phyloP scores from a whole-genome alignment of 2,797 vertebrate genomes.

The Amazona ochrocephala region DNA sequence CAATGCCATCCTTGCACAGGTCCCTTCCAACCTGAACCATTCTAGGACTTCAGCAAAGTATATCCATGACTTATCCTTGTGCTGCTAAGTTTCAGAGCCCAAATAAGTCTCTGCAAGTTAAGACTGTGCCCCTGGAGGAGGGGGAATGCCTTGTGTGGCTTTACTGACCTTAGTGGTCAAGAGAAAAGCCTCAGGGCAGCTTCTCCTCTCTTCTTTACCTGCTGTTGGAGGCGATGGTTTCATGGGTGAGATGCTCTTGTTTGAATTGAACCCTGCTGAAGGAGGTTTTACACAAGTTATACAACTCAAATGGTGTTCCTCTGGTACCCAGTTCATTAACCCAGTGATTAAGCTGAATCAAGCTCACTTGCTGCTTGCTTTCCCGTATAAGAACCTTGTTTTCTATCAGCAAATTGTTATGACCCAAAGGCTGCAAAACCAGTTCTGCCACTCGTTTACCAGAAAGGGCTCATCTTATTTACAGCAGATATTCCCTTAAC shows the following conservation, averaged over 20 bases:
- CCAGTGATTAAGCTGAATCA: background rate
- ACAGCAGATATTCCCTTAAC: background rate
- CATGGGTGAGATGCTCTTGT: background rate
- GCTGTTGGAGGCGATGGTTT: background rate
- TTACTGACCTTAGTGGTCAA: background rate
- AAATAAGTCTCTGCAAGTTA: background rate
- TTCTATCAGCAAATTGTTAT: background rate
- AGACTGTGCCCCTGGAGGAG: background rate
- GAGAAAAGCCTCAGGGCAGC: background rate
- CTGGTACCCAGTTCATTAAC: background rate
- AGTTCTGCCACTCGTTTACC: background rate
- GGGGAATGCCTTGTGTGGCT: background rate
- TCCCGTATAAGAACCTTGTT: background rate
- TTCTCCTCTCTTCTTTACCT: background rate
- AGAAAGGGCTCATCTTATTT: background rate
- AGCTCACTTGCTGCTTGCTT: background rate
- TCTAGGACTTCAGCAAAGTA: background rate
- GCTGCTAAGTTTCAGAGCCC: background rate
- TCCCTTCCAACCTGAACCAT: background rate
- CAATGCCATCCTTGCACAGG: background rate
- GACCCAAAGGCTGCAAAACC: background rate
- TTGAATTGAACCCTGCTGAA: background rate
- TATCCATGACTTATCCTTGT: fast-evolving
- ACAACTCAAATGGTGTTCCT: background rate
- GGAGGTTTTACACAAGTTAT: background rate